Evolutionary conservation across 2,888 invertebrate genomes (phyloP).

Genomic region (Polydrusus tereticollis): DNA sequence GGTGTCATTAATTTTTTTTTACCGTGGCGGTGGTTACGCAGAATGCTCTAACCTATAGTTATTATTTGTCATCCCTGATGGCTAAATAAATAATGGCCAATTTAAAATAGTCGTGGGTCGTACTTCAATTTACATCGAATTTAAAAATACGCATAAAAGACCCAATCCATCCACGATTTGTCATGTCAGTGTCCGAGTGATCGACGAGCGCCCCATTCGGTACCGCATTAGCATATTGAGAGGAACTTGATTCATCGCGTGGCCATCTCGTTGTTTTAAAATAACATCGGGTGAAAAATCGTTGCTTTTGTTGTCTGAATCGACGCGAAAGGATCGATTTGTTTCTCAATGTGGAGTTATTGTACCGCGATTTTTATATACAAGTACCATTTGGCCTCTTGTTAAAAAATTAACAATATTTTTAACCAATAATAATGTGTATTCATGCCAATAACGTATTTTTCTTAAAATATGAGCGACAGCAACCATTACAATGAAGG

Average conservation of each 20-base stretch:
- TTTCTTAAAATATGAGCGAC: too few species aligned
- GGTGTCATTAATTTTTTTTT: too few species aligned
- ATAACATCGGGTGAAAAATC: constrained; percentile 60
- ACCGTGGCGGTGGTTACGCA: too few species aligned
- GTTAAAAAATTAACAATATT: not conserved
- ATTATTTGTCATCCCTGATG: not conserved
- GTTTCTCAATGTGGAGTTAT: constrained; percentile 23
- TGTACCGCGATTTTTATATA: constrained; percentile 20
- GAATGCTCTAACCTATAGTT: too few species aligned
- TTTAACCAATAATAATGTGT: not conserved
- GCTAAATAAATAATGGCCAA: not conserved
- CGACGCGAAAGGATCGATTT: constrained; percentile 42
- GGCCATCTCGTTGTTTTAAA: constrained; percentile 57
- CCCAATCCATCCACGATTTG: constrained; percentile 61
- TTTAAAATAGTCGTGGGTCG: constrained; percentile 5
- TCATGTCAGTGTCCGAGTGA: constrained; percentile 67
- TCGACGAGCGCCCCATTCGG: constrained; percentile 64
- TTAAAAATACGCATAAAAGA: constrained; percentile 39
- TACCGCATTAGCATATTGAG: constrained; percentile 66
- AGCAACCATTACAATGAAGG: too few species aligned
- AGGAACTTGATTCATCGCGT: constrained; percentile 64
- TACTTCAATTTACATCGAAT: constrained; percentile 22
- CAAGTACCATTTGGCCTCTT: not conserved
- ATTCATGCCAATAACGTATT: too few species aligned
- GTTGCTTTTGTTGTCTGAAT: constrained; percentile 57